Percentiles rank a stretch among this genome's conserved stretches.
Conservation (phyloP, 1,140 invertebrate genomes). For the Heliconius melpomene region DNA sequence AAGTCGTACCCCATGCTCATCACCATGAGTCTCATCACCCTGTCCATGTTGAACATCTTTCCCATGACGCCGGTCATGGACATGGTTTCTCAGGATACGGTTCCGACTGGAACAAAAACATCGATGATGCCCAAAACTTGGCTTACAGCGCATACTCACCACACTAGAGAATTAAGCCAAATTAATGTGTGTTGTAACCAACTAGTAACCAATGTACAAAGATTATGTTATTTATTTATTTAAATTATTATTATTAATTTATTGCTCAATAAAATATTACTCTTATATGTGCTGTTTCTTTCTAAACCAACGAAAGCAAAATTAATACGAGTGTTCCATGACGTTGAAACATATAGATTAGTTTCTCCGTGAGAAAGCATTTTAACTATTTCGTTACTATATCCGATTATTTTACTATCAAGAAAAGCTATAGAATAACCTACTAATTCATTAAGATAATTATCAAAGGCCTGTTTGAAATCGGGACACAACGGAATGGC, state of each 20-base stretch:
- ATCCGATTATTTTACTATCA: neutral
- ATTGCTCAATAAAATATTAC: slow-evolving; percentile 52
- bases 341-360: neutral
- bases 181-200: slow-evolving; percentile 43
- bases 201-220: slow-evolving; percentile 69
- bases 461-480: slow-evolving; percentile 27
- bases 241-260: slow-evolving; percentile 74
- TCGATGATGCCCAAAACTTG: slow-evolving; percentile 71
- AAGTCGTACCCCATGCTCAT: slow-evolving; percentile 70
- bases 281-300: slow-evolving; percentile 27
- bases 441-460: slow-evolving; percentile 24
- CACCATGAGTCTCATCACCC: slow-evolving; percentile 70
- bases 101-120: slow-evolving; percentile 75
- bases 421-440: slow-evolving; percentile 17
- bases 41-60: slow-evolving; percentile 64
- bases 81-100: slow-evolving; percentile 65
- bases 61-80: slow-evolving; percentile 60
- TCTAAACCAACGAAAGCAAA: slow-evolving; percentile 4
- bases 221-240: slow-evolving; percentile 68
- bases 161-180: slow-evolving; percentile 54
- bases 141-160: slow-evolving; percentile 71
- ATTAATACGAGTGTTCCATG: neutral
- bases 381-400: neutral
- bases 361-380: slow-evolving; percentile 28
- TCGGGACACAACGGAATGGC: slow-evolving; percentile 35